These are phyloP conservation scores for Sylvilagus floridanus DNA, from an alignment of 2,797 vertebrate species.

Conservation along the genomic window DNA sequence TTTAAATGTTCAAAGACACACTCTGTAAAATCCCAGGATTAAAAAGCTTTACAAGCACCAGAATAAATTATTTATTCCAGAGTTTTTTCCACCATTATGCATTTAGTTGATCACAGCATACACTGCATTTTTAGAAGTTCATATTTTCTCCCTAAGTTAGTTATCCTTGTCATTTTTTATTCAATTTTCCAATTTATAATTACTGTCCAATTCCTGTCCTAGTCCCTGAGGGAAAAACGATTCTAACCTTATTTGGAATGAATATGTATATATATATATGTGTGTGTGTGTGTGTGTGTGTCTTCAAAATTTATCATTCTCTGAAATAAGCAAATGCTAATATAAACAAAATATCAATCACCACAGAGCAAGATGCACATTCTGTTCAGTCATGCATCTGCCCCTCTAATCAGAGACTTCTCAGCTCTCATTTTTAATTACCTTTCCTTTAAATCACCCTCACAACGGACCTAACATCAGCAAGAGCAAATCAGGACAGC, in stretches of 20 bases:
- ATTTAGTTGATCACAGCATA: not conserved
- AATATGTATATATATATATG: not conserved
- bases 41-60: slow-evolving; percentile 6
- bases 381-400: not conserved
- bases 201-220: slow-evolving; percentile 14
- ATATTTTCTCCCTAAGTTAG: not conserved
- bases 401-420: not conserved
- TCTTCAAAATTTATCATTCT: not conserved
- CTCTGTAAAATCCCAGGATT: not conserved
- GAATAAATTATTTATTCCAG: not conserved
- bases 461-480: not conserved
- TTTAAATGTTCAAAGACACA: slow-evolving; percentile 46
- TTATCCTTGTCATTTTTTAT: not conserved
- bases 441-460: not conserved
- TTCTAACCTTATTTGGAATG: not conserved
- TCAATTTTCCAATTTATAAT: not conserved
- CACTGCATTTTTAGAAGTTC: not conserved
- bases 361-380: not conserved
- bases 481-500: not conserved
- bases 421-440: not conserved
- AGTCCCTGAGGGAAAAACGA: not conserved
- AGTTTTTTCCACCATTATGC: not conserved
- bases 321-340: not conserved
- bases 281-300: not conserved
- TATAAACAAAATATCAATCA: not conserved